These are phyloP conservation scores for Montipora efflorescens DNA, from an alignment of 64 coral and sea anemone species.

Conservation along the genomic window DNA sequence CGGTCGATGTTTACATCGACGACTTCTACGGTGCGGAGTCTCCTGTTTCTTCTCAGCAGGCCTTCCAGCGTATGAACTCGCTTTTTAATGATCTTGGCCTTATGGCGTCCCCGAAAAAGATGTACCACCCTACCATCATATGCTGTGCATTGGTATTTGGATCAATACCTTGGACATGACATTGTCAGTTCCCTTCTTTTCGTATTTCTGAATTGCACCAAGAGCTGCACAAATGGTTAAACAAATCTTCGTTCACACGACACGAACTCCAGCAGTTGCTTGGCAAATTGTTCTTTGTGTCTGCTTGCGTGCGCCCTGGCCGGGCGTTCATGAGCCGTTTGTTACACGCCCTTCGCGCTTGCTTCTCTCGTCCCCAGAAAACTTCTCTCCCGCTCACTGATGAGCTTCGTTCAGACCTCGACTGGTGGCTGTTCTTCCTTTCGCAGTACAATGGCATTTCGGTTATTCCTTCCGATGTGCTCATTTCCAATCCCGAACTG, in stretches of 20 bases:
- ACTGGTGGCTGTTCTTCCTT: too few relatives aligned
- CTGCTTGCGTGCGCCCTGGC: constrained; percentile 51
- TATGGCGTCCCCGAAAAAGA: constrained; percentile 47
- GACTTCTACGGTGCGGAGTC: constrained; percentile 62
- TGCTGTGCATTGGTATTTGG: constrained; percentile 64
- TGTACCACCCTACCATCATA: constrained; percentile 7
- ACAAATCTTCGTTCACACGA: background rate
- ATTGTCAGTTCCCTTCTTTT: constrained; percentile 44
- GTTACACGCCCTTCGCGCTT: constrained; percentile 9
- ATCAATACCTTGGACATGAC: constrained; percentile 37
- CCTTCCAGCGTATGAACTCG: constrained; percentile 24
- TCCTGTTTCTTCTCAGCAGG: constrained; percentile 4
- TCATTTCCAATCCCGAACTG: too few relatives aligned
- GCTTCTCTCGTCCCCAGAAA: background rate
- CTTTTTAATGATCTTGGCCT: constrained; percentile 56
- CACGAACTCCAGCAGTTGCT: constrained; percentile 30
- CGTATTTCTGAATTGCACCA: constrained; percentile 42
- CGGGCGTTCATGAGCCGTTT: constrained; percentile 57
- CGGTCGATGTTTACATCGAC: constrained; percentile 45
- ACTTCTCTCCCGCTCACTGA: too few relatives aligned
- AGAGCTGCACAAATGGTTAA: constrained; percentile 19
- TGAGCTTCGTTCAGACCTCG: background rate
- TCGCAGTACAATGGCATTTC: too few relatives aligned
- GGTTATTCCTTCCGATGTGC: too few relatives aligned
- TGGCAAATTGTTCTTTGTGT: constrained; percentile 48